These are phyloP conservation scores for Distichodus sexfasciatus DNA, from an alignment of 2,797 vertebrate genomes.

Conservation along the genomic window DNA sequence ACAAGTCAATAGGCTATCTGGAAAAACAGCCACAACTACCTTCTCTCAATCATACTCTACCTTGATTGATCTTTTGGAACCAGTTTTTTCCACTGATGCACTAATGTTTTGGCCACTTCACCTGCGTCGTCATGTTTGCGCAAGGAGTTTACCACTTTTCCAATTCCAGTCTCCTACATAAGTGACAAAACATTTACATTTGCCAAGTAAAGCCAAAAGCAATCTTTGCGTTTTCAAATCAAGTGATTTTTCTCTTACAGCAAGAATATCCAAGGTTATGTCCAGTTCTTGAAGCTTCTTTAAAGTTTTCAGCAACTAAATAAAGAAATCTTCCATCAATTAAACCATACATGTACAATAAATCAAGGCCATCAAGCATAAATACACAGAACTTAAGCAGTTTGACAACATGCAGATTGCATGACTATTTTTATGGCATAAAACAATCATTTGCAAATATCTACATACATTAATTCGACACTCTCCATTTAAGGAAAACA, in stretches of 20 bases:
- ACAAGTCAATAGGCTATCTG: not conserved
- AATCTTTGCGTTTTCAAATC: not conserved
- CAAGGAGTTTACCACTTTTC: conserved; percentile 80
- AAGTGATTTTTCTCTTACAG: conserved; percentile 69
- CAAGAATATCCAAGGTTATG: conserved; percentile 80
- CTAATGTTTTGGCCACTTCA: conserved; percentile 75
- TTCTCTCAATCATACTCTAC: too few relatives aligned
- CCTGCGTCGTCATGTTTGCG: conserved; percentile 76
- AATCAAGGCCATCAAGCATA: not conserved
- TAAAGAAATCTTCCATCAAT: too few relatives aligned
- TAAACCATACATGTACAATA: conserved; percentile 5
- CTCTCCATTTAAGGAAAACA: conserved; percentile 17
- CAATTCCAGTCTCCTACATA: conserved; percentile 82
- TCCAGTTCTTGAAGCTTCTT: conserved; percentile 79
- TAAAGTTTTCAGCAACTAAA: conserved; percentile 79
- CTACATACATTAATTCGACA: not conserved
- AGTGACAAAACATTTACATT: not conserved
- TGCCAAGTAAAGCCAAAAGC: not conserved
- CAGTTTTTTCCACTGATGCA: conserved; percentile 78
- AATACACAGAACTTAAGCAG: not conserved
- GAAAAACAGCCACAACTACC: not conserved
- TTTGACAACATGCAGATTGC: not conserved
- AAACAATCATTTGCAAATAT: not conserved
- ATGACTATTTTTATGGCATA: not conserved
- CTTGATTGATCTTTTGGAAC: conserved; percentile 68